Evolutionary conservation across 2,797 vertebrate genomes (phyloP).

Genomic region (Myripristis murdjan): DNA sequence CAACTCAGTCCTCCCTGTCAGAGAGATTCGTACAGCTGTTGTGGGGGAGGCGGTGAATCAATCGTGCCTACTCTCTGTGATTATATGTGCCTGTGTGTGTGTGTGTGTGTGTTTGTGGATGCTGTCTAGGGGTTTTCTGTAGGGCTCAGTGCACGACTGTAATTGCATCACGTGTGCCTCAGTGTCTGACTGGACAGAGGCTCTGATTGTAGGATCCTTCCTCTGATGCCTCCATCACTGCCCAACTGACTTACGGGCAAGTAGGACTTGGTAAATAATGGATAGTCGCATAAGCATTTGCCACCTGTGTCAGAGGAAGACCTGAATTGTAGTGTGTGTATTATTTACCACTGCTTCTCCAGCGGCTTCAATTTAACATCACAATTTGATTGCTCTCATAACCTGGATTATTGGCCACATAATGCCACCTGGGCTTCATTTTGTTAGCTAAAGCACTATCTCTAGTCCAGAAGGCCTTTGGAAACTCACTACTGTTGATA

Average conservation of each 20-base stretch:
- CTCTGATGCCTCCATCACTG: conserved; percentile 5
- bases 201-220: conserved; percentile 17
- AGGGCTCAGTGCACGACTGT: neutral
- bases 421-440: conserved; percentile 16
- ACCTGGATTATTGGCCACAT: conserved; percentile 50
- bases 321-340: neutral
- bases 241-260: conserved; percentile 20
- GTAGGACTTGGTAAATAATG: conserved; percentile 41
- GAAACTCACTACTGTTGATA: too few species aligned
- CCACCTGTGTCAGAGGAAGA: conserved; percentile 30
- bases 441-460: neutral
- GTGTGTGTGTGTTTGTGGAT: conserved; percentile 6
- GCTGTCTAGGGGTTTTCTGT: conserved; percentile 2
- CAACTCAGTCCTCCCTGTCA: conserved; percentile 25
- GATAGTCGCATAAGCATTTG: conserved; percentile 8
- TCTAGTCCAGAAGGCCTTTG: too few species aligned
- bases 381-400: conserved; percentile 39
- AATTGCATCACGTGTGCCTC: neutral
- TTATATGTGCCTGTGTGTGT: conserved; percentile 23
- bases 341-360: conserved; percentile 44
- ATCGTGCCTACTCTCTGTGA: conserved; percentile 20
- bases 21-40: conserved; percentile 40
- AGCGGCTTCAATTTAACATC: conserved; percentile 47
- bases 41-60: conserved; percentile 48
- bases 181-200: conserved; percentile 1